phyloP scores from a whole-genome alignment of 1,140 invertebrate genomes.

The Euwallacea fornicatus region DNA sequence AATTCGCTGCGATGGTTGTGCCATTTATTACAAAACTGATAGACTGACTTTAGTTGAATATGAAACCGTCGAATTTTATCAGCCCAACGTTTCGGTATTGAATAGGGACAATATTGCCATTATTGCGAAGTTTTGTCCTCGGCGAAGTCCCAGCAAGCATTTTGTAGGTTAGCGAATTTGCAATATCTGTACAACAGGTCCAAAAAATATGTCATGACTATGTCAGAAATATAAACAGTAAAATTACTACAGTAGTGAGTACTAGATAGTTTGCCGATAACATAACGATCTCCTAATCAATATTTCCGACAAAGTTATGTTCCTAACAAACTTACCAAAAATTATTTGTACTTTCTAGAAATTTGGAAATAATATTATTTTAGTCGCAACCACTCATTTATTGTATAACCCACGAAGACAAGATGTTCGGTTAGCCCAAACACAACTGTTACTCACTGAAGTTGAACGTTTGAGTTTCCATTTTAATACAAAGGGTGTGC shows the following conservation, averaged over 20 bases:
- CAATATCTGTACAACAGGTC: neutral
- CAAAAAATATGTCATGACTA: neutral
- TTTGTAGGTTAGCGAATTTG: constrained; percentile 52
- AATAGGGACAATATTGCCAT: constrained; percentile 88
- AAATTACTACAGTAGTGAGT: too few species aligned
- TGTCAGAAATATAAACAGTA: neutral
- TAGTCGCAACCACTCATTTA: constrained; percentile 92
- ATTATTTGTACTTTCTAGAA: neutral
- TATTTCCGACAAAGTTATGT: neutral
- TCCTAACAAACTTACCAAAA: too few species aligned
- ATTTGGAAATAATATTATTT: neutral
- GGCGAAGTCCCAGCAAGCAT: constrained; percentile 54
- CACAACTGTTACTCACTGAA: constrained; percentile 77
- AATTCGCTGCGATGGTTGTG: constrained; percentile 73
- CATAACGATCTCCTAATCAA: neutral
- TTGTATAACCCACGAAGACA: constrained; percentile 86
- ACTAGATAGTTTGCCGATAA: neutral
- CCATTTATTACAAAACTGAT: constrained; percentile 72
- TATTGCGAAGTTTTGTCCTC: constrained; percentile 71
- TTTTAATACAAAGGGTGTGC: constrained; percentile 8
- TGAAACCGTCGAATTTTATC: constrained; percentile 64
- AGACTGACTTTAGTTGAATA: constrained; percentile 66
- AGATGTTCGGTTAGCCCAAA: constrained; percentile 87
- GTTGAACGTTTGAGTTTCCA: constrained; percentile 74
- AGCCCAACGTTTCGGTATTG: constrained; percentile 59